phyloP scores from a whole-genome alignment of 2,888 invertebrate genomes.

The Sepiola atlantica region DNA sequence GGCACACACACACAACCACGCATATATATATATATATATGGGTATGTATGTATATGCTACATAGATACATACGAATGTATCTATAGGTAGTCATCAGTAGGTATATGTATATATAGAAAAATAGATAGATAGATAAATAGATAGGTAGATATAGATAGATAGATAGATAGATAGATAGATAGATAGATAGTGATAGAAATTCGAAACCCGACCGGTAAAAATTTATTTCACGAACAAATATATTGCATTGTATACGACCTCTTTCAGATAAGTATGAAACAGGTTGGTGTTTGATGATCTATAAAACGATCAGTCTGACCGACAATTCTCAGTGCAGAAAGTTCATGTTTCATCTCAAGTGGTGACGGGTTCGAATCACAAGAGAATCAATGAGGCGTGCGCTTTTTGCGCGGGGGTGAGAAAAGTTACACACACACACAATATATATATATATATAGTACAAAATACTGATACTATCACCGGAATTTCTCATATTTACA shows the following conservation, averaged over 20 bases:
- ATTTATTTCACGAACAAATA: neutral
- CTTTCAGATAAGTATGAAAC: neutral
- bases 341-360: neutral
- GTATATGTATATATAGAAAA: too few relatives aligned
- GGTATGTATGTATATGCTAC: too few relatives aligned
- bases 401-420: neutral
- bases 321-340: neutral
- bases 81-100: too few relatives aligned
- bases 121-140: too few relatives aligned
- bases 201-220: neutral
- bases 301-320: neutral
- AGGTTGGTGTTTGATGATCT: neutral
- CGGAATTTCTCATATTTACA: neutral
- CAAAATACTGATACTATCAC: neutral
- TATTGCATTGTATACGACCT: neutral
- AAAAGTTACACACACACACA: neutral
- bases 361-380: neutral
- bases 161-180: too few relatives aligned
- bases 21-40: too few relatives aligned
- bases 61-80: too few relatives aligned
- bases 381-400: neutral
- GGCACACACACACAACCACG: too few relatives aligned
- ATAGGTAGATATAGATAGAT: too few relatives aligned
- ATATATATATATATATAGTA: neutral
- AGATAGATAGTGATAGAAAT: too few relatives aligned